Evolutionary conservation across 1,140 invertebrate species (phyloP).

Genomic region (Cotesia vestalis): DNA sequence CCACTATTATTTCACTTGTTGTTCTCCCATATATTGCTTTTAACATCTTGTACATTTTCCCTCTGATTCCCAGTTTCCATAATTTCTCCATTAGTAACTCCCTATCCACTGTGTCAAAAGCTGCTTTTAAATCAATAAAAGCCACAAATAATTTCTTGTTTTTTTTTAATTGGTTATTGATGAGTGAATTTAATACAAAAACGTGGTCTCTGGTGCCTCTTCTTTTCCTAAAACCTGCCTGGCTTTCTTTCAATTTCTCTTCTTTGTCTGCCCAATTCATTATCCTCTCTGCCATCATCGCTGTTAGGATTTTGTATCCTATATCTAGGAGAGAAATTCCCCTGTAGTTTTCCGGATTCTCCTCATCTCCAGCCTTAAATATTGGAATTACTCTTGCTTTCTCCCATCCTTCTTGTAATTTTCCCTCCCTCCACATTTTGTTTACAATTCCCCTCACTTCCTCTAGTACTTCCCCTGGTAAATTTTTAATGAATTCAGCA

Average conservation of each 20-base stretch:
- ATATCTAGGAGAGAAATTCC: background rate
- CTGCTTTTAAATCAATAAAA: background rate
- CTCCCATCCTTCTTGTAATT: background rate
- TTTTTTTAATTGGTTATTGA: background rate
- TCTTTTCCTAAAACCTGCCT: constrained; percentile 6
- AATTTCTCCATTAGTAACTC: background rate
- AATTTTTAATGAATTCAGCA: background rate
- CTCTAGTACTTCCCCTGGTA: background rate
- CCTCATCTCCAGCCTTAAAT: background rate
- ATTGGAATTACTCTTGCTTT: constrained; percentile 9
- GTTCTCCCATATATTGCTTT: background rate
- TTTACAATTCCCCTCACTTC: background rate
- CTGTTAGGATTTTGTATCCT: background rate
- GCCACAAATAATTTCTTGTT: constrained; percentile 10
- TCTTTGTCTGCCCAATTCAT: constrained; percentile 4
- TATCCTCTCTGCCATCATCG: background rate
- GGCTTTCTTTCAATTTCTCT: constrained; percentile 16
- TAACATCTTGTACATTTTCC: background rate
- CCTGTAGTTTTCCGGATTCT: background rate
- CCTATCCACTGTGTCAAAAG: constrained; percentile 1
- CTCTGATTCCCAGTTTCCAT: background rate
- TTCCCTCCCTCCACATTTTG: constrained; percentile 8
- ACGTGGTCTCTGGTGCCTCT: constrained; percentile 28
- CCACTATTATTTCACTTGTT: background rate
- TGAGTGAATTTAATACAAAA: constrained; percentile 20